phyloP scores from a whole-genome alignment of 2,113 vertebrate species.

The Crotalus helleri region DNA sequence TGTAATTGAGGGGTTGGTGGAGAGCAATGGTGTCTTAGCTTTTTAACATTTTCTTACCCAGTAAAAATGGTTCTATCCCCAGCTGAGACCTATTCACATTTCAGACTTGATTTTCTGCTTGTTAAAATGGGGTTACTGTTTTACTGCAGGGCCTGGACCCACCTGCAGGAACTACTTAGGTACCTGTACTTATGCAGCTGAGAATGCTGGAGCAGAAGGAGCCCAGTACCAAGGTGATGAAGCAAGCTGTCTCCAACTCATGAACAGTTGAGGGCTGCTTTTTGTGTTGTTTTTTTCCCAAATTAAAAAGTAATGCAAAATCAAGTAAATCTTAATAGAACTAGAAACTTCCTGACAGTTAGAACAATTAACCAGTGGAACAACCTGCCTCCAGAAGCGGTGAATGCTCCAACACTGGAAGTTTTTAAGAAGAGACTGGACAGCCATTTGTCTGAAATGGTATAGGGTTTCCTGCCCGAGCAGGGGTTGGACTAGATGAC shows the following conservation, averaged over 20 bases:
- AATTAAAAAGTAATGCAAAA: neutral
- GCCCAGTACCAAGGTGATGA: slow-evolving; percentile 76
- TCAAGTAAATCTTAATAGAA: neutral
- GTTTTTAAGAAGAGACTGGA: too few species aligned
- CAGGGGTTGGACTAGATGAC: too few species aligned
- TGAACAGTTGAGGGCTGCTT: too few species aligned
- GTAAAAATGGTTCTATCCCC: neutral
- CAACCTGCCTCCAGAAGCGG: too few species aligned
- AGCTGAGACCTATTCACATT: neutral
- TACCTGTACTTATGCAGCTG: slow-evolving; percentile 73
- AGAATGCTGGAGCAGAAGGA: slow-evolving; percentile 79
- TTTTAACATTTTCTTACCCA: neutral
- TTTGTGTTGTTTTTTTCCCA: neutral
- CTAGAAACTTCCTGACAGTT: too few species aligned
- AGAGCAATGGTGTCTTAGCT: neutral
- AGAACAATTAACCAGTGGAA: too few species aligned
- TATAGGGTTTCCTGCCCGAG: too few species aligned
- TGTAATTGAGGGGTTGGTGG: neutral
- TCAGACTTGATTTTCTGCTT: neutral
- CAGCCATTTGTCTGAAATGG: too few species aligned
- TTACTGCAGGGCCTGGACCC: neutral
- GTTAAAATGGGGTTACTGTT: neutral
- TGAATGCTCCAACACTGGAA: too few species aligned
- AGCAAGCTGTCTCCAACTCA: neutral
- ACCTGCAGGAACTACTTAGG: slow-evolving; percentile 41